phyloP scores from a whole-genome alignment of 1,140 invertebrate genomes.

The Pristionchus pacificus region DNA sequence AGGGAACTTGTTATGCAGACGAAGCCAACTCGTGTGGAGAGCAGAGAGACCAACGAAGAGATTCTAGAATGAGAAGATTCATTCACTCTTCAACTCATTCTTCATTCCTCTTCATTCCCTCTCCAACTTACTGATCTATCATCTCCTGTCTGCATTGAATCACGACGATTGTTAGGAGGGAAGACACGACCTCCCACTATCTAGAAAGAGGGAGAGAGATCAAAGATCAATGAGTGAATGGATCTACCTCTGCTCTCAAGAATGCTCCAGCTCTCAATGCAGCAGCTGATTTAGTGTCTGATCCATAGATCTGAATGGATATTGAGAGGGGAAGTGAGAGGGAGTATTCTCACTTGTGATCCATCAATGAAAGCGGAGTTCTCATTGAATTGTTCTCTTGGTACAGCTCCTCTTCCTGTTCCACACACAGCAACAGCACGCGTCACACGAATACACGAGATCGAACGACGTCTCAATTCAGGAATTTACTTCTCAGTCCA shows the following conservation, averaged over 20 bases:
- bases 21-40: conserved; percentile 34
- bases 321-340: not conserved
- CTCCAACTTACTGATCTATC: conserved; percentile 11
- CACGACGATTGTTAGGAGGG: conserved; percentile 29
- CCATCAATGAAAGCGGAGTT: conserved; percentile 41
- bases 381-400: conserved; percentile 37
- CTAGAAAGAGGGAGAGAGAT: too few species aligned
- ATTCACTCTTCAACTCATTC: not conserved
- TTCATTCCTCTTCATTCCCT: not conserved
- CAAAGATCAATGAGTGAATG: too few species aligned
- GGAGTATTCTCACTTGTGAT: conserved; percentile 4
- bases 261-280: conserved; percentile 26
- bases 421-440: conserved; percentile 32
- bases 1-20: conserved; percentile 35
- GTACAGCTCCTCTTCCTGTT: conserved; percentile 20
- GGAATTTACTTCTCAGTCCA: not conserved
- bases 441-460: conserved; percentile 33
- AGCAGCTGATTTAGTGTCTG: conserved; percentile 22
- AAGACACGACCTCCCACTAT: conserved; percentile 30
- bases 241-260: conserved; percentile 25
- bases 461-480: conserved; percentile 10
- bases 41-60: conserved; percentile 40
- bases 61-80: too few species aligned
- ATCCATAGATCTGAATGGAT: conserved; percentile 39
- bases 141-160: conserved; percentile 32